Evolutionary conservation across 2,888 invertebrate genomes (phyloP).

Genomic region (Fragum whitleyi): DNA sequence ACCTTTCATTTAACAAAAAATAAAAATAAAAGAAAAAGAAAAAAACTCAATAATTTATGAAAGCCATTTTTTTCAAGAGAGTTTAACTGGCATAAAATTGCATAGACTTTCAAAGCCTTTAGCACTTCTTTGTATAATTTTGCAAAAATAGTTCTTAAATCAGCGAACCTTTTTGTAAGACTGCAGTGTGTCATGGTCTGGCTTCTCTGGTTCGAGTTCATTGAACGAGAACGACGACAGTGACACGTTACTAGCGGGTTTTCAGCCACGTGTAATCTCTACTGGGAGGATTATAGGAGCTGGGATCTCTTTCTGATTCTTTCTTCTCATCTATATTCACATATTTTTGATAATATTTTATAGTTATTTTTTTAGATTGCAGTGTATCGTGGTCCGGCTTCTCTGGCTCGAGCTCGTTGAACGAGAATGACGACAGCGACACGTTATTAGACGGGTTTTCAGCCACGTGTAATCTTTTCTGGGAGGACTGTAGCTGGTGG

Average conservation of each 20-base stretch:
- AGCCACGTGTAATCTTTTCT: neutral
- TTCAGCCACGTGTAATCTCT: neutral
- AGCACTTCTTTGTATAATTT: too few relatives aligned
- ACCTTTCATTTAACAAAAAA: too few relatives aligned
- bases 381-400: neutral
- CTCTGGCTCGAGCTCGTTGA: neutral
- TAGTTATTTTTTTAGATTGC: neutral
- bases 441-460: neutral
- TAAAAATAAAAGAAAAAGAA: too few relatives aligned
- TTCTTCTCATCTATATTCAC: too few relatives aligned
- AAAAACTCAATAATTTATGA: too few relatives aligned
- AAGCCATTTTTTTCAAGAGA: too few relatives aligned
- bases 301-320: neutral
- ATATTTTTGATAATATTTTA: too few relatives aligned
- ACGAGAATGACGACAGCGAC: constrained; percentile 9
- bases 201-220: neutral
- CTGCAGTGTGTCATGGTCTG: neutral
- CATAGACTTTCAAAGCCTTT: too few relatives aligned
- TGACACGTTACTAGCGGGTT: neutral
- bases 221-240: neutral
- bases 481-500: constrained; percentile 10
- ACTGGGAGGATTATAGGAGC: constrained; percentile 5
- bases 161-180: too few relatives aligned
- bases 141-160: too few relatives aligned
- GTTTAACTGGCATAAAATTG: too few relatives aligned